phyloP scores from a whole-genome alignment of 2,113 vertebrate species.

The Neodontobutis hainanensis region DNA sequence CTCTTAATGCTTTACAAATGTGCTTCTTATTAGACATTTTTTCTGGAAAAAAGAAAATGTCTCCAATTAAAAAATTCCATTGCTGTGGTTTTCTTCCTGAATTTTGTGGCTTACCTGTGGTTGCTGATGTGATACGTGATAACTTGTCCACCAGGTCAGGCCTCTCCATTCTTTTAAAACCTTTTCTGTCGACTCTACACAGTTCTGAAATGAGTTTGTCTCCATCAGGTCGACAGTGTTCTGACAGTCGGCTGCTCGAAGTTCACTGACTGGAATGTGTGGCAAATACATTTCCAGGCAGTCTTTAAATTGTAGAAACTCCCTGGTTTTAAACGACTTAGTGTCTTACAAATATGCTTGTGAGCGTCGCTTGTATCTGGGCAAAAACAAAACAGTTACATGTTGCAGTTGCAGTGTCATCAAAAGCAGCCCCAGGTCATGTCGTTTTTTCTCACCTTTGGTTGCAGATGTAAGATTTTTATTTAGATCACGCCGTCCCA shows the following conservation, averaged over 20 bases:
- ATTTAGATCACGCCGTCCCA: too few species aligned
- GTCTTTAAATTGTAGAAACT: too few species aligned
- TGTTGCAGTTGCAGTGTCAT: too few species aligned
- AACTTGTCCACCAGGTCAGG: conserved; percentile 11
- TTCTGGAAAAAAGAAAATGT: background rate
- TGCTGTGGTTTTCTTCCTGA: background rate
- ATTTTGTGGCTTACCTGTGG: conserved; percentile 6
- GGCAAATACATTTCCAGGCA: background rate
- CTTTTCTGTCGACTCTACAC: background rate
- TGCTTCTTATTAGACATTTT: background rate
- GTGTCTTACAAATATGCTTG: too few species aligned
- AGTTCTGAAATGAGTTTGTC: background rate
- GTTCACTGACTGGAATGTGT: background rate
- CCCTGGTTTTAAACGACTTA: too few species aligned
- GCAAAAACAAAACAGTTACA: too few species aligned
- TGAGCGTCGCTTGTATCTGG: too few species aligned
- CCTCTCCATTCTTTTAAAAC: conserved; percentile 10
- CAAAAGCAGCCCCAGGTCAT: too few species aligned
- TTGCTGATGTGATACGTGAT: background rate
- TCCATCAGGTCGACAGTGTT: conserved; percentile 8
- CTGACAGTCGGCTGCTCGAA: background rate
- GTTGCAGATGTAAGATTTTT: too few species aligned
- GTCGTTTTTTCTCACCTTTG: too few species aligned
- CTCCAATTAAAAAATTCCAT: background rate
- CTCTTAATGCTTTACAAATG: too few species aligned